phyloP scores from a whole-genome alignment of 2,888 invertebrate genomes.

The Aphodius granarius region DNA sequence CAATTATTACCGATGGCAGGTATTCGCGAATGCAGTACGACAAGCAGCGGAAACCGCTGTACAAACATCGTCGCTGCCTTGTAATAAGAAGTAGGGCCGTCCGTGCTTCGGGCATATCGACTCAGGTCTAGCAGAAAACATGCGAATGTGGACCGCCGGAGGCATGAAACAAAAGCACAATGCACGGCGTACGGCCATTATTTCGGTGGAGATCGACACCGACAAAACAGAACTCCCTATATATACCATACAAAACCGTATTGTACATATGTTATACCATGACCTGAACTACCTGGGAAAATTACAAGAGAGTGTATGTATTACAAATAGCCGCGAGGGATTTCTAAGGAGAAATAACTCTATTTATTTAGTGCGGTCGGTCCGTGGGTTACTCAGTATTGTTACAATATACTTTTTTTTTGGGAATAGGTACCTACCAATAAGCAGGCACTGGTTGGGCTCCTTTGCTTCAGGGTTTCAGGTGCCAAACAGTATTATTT shows the following conservation, averaged over 20 bases:
- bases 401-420: neutral
- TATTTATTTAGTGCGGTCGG: neutral
- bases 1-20: neutral
- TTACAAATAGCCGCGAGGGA: neutral
- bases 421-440: too few relatives aligned
- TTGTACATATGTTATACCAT: neutral
- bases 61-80: neutral
- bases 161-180: neutral
- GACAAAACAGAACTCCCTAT: neutral
- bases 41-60: neutral
- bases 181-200: neutral
- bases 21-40: neutral
- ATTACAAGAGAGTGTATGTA: neutral
- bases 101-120: neutral
- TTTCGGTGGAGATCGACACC: neutral
- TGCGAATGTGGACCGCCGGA: neutral
- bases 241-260: neutral
- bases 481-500: too few relatives aligned
- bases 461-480: too few relatives aligned
- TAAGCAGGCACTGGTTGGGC: too few relatives aligned
- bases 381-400: neutral
- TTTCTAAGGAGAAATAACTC: neutral
- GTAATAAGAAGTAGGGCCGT: neutral
- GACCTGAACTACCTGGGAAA: neutral
- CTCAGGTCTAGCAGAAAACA: neutral